Base-by-base conservation (phyloP, 2,797 vertebrate genomes). In the Danio aesculapii region DNA sequence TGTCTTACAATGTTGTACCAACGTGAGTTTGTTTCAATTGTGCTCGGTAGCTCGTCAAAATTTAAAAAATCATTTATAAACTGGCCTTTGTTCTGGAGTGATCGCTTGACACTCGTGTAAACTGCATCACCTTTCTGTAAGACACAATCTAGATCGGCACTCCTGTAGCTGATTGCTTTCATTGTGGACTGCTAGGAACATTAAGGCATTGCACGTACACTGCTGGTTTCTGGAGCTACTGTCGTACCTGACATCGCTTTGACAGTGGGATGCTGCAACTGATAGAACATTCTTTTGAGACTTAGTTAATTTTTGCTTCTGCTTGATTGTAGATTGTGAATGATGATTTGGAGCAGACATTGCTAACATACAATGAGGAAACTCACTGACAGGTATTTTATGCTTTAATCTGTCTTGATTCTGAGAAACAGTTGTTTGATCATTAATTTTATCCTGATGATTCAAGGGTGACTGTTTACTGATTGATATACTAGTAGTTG, bases 171-270 rank as follows among this genome's bases (percentile, higher is more conserved):
- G 41, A 17, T 59, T 68, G 1, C 16, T 3, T 21, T 77, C 74
- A 70, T 39, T 19, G 17, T 74, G 70, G 6, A 74, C 12, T 10
- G 55, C 17, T 0, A 82, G 44, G 17, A 77, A 77, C 30, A 50
- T 63, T 6, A 77, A 41, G 1, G 55, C 30, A 21, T 69, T 68
- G 50, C 71, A 50, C 9, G 72, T 68, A 53, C 80, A 82, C n/a
- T 70, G 64, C 16, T 14, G 14, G 8, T 53, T 53, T 43, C 72
- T 41, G 11, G 61, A 75, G 16, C 49, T 61, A 1, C 6, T 11
- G 6, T 17, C 10, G 16, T 61, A 82, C 11, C 64, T 69, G 1
- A 4, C 10, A 49, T 82, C 57, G 43, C 19, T 13, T 69, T 82
- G 80, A 13, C 61, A 66, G 43, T 66, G 61, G 12, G 78, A 80